Conservation (phyloP, 2,113 vertebrate genomes). For the Probosciger aterrimus region DNA sequence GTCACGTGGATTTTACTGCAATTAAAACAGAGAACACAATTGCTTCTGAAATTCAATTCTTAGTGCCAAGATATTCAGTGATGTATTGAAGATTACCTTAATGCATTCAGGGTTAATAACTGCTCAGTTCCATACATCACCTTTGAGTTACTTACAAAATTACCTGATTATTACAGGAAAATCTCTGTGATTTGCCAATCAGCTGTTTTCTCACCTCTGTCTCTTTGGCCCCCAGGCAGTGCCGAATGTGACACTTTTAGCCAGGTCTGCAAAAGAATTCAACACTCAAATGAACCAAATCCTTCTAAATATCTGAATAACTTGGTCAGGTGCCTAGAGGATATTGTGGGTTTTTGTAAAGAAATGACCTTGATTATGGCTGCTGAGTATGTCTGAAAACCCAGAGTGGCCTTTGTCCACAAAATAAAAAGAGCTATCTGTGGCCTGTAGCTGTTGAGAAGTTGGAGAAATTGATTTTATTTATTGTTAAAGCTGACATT, state of each 20-base stretch:
- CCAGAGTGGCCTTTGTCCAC: background rate
- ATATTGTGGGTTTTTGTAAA: background rate
- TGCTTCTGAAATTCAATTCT: background rate
- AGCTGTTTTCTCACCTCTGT: background rate
- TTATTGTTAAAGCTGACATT: background rate
- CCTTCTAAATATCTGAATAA: background rate
- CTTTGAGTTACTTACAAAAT: background rate
- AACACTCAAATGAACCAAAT: background rate
- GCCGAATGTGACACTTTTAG: background rate
- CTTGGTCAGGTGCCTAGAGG: background rate
- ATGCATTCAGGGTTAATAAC: constrained; percentile 4
- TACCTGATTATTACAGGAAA: background rate
- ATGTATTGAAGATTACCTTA: background rate
- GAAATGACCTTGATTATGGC: background rate
- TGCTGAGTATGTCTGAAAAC: background rate
- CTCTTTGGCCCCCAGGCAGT: background rate
- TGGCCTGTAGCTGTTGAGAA: background rate
- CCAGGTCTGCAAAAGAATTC: background rate
- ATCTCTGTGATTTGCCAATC: background rate
- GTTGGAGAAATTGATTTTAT: background rate
- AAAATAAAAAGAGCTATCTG: background rate
- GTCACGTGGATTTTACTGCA: background rate
- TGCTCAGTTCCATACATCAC: background rate
- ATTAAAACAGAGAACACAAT: background rate
- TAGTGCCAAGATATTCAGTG: background rate